Evolutionary conservation across 1,140 invertebrate genomes (phyloP), one percentile per base, ranked within the genome.

Genomic region (Popillia japonica): DNA sequence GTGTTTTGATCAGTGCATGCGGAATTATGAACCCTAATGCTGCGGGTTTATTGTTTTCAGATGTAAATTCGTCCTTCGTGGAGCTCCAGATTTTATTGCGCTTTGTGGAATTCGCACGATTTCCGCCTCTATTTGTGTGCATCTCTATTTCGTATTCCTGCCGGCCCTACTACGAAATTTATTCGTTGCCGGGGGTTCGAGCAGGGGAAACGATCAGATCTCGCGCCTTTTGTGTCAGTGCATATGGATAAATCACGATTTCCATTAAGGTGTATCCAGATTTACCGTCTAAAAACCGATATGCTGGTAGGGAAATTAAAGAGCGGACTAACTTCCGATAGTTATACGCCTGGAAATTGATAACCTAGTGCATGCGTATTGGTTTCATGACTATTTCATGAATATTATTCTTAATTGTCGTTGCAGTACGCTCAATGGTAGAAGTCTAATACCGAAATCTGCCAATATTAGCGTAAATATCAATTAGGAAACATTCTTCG

Each of bases 41-140:
- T 40, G 8, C 34, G 41, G 72, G 72, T 41, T 74, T 74, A 74
- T 74, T 74, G 72, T 74, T 74, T 74, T 41, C 14, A 41, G 72
- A 74, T 74, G 72, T 74, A 74, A 74, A 74, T 74, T 41, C 72
- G 72, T 10, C 72, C 9, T 74, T 40, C 72, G 9, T n/a, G 17
- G 34, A 74, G 72, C 72, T 74, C 72, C 41, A 74, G 72, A 74
- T 74, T 41, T 74, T 74, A 74, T 74, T 74, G 40, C 40, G 41
- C 72, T 40, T 74, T 74, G 41, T 74, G 72, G 41, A 74, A 74
- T 74, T 74, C 72, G 72, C 72, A 74, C 72, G 72, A 74, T 44
- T 68, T 42, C 61, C 61, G 22, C 61, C 11, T 42, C 4, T 10
- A 10, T 20, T 10, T 74, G 72, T 74, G 34, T 74, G 72, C 40